phyloP scores from a whole-genome alignment of 2,113 vertebrate genomes.

The Prunella himalayana region DNA sequence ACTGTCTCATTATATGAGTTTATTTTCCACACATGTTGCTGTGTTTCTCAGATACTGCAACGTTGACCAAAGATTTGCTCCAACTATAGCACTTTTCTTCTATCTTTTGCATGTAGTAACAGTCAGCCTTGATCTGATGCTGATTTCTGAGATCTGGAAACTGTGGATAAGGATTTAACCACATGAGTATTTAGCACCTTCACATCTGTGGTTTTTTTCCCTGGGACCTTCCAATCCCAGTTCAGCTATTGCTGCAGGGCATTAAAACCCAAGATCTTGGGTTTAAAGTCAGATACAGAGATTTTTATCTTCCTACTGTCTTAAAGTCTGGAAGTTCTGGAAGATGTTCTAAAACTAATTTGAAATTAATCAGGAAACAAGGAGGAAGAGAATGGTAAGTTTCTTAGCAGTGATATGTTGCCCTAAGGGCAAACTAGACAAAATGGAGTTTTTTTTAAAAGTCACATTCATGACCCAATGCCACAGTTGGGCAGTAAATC shows the following conservation, averaged over 20 bases:
- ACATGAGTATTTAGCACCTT: background rate
- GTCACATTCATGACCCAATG: background rate
- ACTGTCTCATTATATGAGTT: background rate
- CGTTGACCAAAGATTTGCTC: background rate
- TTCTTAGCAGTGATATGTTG: background rate
- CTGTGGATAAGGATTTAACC: background rate
- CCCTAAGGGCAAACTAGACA: background rate
- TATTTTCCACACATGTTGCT: background rate
- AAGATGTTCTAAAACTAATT: background rate
- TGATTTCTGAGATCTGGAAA: background rate
- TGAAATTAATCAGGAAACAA: background rate
- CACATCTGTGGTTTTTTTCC: background rate
- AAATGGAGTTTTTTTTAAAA: background rate
- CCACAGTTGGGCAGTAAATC: background rate
- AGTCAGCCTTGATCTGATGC: background rate
- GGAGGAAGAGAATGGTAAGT: background rate
- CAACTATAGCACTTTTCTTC: background rate
- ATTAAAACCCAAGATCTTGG: background rate
- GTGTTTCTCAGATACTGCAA: background rate
- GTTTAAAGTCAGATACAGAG: background rate
- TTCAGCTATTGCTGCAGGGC: background rate
- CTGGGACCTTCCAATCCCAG: background rate
- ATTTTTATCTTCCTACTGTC: background rate
- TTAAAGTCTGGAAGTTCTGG: background rate
- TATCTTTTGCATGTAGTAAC: background rate